Evolutionary conservation across 1,140 invertebrate genomes (phyloP).

Genomic region (Leptinotarsa lineolata): DNA sequence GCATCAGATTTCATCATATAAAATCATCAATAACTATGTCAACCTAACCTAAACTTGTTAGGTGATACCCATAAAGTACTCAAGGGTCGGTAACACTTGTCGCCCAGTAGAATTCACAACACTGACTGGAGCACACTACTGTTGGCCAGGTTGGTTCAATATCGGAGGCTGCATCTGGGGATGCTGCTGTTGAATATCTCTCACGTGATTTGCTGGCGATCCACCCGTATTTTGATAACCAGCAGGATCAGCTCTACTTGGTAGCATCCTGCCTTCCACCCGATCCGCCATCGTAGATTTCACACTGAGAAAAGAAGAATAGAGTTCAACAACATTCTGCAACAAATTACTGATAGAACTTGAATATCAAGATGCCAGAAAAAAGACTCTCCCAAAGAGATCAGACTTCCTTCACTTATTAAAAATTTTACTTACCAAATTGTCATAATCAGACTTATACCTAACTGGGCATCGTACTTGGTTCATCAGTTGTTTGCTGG

Average conservation of each 20-base stretch:
- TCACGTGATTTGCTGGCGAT: slow-evolving; percentile 85
- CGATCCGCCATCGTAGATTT: slow-evolving; percentile 81
- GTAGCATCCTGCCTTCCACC: slow-evolving; percentile 68
- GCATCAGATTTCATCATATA: too few relatives aligned
- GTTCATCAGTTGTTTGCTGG: slow-evolving; percentile 79
- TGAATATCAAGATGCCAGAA: too few relatives aligned
- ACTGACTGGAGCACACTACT: slow-evolving; percentile 89
- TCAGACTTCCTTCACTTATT: too few relatives aligned
- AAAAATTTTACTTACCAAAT: slow-evolving; percentile 56
- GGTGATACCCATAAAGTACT: too few relatives aligned
- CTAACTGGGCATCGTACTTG: slow-evolving; percentile 70
- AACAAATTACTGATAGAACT: too few relatives aligned
- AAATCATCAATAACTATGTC: too few relatives aligned
- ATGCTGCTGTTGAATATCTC: slow-evolving; percentile 76
- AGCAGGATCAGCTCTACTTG: slow-evolving; percentile 66
- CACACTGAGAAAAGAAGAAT: slow-evolving; percentile 72
- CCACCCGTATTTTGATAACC: slow-evolving; percentile 80
- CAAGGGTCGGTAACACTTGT: slow-evolving; percentile 72
- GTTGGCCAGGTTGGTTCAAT: slow-evolving; percentile 72
- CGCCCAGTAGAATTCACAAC: slow-evolving; percentile 77
- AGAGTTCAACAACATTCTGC: slow-evolving; percentile 19
- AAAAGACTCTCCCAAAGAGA: too few relatives aligned
- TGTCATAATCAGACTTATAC: slow-evolving; percentile 69
- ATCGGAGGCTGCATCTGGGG: slow-evolving; percentile 72
- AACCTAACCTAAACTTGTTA: too few relatives aligned